These are phyloP conservation scores for Clupea harengus DNA, from an alignment of 2,113 vertebrate species.

Conservation along the genomic window DNA sequence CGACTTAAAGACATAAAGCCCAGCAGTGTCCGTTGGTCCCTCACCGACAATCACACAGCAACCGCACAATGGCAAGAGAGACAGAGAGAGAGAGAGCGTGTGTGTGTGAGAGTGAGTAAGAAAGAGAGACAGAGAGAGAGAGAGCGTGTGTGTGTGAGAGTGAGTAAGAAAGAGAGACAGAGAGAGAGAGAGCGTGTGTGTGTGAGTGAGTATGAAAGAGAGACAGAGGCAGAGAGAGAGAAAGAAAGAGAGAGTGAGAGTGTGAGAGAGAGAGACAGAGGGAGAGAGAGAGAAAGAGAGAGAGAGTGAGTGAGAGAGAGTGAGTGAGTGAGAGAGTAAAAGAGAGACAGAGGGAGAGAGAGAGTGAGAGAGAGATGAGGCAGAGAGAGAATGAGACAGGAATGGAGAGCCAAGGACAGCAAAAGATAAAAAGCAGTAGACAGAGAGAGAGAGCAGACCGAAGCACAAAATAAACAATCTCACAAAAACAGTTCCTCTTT, in stretches of 20 bases:
- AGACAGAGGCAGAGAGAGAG: no score
- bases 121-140: slow-evolving; percentile 1
- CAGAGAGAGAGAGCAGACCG: not conserved
- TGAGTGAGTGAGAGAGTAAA: no score
- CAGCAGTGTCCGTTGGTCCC: not conserved
- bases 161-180: not conserved
- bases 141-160: not conserved
- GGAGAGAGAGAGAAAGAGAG: not conserved
- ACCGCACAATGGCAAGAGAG: not conserved
- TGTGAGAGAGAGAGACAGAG: slow-evolving; percentile 9
- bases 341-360: no score
- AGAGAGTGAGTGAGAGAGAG: not conserved
- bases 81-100: not conserved
- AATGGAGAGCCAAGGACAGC: not conserved
- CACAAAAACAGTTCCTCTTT: slow-evolving; percentile 27
- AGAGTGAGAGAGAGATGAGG: not conserved
- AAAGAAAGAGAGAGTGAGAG: not conserved
- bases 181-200: not conserved
- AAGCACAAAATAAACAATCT: not conserved
- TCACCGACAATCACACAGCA: not conserved
- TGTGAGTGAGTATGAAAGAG: no score
- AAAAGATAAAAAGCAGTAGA: not conserved
- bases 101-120: no score
- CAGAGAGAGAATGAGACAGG: not conserved
- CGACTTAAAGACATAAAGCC: slow-evolving; percentile 11